Evolutionary conservation across 2,888 invertebrate genomes (phyloP).

Genomic region (Pristionchus exspectatus): DNA sequence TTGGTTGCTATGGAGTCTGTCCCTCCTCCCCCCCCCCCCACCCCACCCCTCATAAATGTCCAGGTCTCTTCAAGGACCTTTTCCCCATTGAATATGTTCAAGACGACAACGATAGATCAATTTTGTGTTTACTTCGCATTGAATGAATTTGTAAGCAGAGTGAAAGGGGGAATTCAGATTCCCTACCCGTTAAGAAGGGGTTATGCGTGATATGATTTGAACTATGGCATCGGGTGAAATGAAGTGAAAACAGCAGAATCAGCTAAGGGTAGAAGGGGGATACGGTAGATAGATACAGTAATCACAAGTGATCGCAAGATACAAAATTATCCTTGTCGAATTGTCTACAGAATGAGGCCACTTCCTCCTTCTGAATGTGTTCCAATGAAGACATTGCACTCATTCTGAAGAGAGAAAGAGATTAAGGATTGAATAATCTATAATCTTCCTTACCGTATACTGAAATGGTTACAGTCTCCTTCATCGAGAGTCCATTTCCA

Average conservation of each 20-base stretch:
- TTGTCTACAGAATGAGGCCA: slow-evolving; percentile 63
- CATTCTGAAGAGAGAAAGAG: slow-evolving; percentile 62
- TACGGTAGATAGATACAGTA: slow-evolving; percentile 47
- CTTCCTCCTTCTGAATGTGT: slow-evolving; percentile 59
- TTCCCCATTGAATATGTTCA: not conserved
- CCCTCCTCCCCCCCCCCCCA: not conserved
- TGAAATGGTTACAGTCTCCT: slow-evolving; percentile 66
- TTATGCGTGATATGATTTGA: slow-evolving; percentile 33
- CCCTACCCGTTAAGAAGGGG: not conserved
- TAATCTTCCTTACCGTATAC: slow-evolving; percentile 60
- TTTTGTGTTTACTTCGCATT: slow-evolving; percentile 23
- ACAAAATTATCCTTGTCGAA: slow-evolving; percentile 68
- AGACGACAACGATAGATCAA: not conserved
- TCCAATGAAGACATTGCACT: slow-evolving; percentile 67
- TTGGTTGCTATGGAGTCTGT: not conserved
- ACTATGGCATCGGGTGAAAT: slow-evolving; percentile 29
- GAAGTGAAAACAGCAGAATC: not conserved
- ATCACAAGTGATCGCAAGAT: slow-evolving; percentile 64
- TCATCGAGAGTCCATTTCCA: slow-evolving; percentile 67
- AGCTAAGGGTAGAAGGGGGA: slow-evolving; percentile 14
- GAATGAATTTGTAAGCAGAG: slow-evolving; percentile 45
- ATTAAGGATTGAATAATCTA: not conserved
- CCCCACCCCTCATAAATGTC: not conserved
- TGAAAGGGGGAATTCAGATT: not conserved
- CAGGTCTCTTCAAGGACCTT: not conserved